Evolutionary conservation across 2,888 invertebrate species (phyloP), one percentile per base, ranked within the genome.

Genomic region (Aelia acuminata): DNA sequence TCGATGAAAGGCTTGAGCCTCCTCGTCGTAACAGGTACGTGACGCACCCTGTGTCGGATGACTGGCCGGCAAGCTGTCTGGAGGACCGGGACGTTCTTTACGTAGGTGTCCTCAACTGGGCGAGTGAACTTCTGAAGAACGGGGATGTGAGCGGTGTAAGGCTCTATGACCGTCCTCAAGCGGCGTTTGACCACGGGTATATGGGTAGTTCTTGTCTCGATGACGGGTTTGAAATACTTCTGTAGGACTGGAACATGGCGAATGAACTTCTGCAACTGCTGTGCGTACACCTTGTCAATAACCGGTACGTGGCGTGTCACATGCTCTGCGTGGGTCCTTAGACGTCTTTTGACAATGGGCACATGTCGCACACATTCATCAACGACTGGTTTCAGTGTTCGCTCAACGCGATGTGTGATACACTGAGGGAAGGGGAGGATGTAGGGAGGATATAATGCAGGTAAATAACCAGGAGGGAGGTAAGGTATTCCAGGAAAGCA

Each of bases 101-200:
- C 49, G 35, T 86, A 70, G 75, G 89, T 80, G 31, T 90, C 89
- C 47, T 89, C 89, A 22, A 90, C 90, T 11, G 90, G 90, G 26
- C 90, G 89, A 84, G 84, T 85, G 88, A 75, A 89, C 49, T 87
- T 88, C 47, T 89, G 85, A 47, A 84, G 47, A 70, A 89, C 47
- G 31, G 90, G 90, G 31, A 90, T 89, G 80, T 90, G 89, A 22
- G 88, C 87, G 75, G 89, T 90, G 89, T 90, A 90, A 13, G 89
- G 89, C 53, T 90, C 89, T 57, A 89, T 87, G 84, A 89, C 89
- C 31, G 89, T 89, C 48, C 89, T 75, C 75, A 88, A 84, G 22
- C 90, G 87, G 35, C 87, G 85, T 80, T 89, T 88, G 43, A 88
- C 47, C 26, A 90, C 89, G 35, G 90, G 90, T 26, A 89, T 88